Evolutionary conservation across 2,797 vertebrate species (phyloP), one percentile per base, ranked within the genome.

Genomic region (Calcarius lapponicus): DNA sequence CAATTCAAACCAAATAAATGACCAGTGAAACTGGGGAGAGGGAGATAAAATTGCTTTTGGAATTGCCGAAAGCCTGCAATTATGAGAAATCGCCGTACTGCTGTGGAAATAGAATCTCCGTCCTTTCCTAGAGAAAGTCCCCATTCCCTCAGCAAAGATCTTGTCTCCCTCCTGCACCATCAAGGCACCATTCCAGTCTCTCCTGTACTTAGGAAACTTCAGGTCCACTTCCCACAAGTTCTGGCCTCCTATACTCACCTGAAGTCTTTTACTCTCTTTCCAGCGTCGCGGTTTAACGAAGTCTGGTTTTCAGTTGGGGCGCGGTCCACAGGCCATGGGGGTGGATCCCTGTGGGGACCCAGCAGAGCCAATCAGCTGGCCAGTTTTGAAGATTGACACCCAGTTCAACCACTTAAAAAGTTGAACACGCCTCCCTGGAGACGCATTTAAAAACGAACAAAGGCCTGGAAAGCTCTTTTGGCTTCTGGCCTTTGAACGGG

Each of bases 381-480:
- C 25, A 7, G 11, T 13, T 64, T 17, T 24, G 31, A 65, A n/a
- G 42, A 65, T 17, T 72, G 69, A 72, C 69, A 34, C 4, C 17
- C 1, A 0, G 13, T 28, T 34, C 10, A 72, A 28, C 51, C 69
- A 72, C 38, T 72, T n/a, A 56, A 28, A 56, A 56, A 20, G 24
- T 10, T 28, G 31, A 11, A 11, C 31, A 43, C 31, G 8, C 51
- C 69, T 26, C 69, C n/a, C 2, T 16, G 17, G 5, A 21, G 25
- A 7, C 17, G 2, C 3, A 5, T 56, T 28, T 72, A 28, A 43
- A 43, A 28, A 6, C 0, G 6, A n/a, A 26, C 24, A 18, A 38
- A 28, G 25, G 0, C 1, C 2, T 3, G 17, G 6, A 9, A 6
- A 18, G 4, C 0, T 28, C 8, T 19, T 18, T 60, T 19, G 34